These are phyloP conservation scores for Catharus fuscescens DNA, from an alignment of 2,113 vertebrate species.

Conservation along the genomic window DNA sequence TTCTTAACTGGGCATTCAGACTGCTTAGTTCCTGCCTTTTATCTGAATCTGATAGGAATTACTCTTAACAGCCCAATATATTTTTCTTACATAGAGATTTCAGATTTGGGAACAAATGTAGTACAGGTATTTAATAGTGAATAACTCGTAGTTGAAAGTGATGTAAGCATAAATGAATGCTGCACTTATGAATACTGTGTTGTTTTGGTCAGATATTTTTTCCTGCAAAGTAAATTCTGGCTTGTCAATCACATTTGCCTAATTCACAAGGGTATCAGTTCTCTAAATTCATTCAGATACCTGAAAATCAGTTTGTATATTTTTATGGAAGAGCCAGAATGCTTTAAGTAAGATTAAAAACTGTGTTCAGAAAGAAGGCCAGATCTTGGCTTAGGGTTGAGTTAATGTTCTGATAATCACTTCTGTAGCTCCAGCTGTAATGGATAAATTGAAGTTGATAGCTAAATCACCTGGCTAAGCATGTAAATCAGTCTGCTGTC, in stretches of 20 bases:
- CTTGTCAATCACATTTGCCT: neutral
- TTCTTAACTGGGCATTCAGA: neutral
- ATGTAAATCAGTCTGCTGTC: neutral
- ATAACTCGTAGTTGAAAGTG: neutral
- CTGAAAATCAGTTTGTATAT: neutral
- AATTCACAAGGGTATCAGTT: neutral
- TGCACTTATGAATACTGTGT: neutral
- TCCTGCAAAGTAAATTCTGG: neutral
- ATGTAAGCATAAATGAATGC: neutral
- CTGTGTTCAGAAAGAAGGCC: neutral
- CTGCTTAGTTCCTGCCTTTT: neutral
- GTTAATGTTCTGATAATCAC: neutral
- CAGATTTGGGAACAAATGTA: neutral
- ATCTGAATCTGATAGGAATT: neutral
- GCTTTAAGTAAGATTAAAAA: neutral
- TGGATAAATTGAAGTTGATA: neutral
- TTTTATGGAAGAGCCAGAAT: neutral
- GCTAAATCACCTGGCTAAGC: neutral
- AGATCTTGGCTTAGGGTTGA: neutral
- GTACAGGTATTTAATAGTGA: neutral
- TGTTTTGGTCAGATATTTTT: neutral
- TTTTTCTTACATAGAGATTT: neutral
- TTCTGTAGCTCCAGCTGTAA: neutral
- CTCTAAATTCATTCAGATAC: neutral
- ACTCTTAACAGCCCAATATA: neutral